Percentiles rank a stretch among this genome's conserved stretches.
phyloP scores from a whole-genome alignment of 2,113 vertebrate genomes.

The Spheniscus mendiculus region DNA sequence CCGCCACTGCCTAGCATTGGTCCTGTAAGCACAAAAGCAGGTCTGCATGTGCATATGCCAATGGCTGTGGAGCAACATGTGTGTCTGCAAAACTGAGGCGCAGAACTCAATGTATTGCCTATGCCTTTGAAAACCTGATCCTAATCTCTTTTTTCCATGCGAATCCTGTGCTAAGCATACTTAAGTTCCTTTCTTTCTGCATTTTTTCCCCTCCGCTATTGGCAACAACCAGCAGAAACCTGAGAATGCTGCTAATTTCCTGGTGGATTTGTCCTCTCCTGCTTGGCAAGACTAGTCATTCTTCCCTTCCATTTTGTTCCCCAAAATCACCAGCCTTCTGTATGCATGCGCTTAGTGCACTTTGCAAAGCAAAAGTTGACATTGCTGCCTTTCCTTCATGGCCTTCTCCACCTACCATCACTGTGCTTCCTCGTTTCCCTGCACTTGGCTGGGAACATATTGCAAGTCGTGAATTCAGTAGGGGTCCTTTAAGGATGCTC shows the following conservation, averaged over 20 bases:
- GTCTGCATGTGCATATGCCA: not conserved
- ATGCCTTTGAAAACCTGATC: not conserved
- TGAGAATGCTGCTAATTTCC: constrained; percentile 18
- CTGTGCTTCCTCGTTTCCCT: not conserved
- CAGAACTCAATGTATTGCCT: not conserved
- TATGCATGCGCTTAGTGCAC: not conserved
- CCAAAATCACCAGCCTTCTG: not conserved
- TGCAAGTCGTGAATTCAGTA: not conserved
- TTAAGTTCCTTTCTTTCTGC: not conserved
- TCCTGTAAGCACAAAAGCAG: not conserved
- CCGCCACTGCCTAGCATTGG: fast-evolving
- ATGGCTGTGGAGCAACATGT: not conserved
- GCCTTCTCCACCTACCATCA: not conserved
- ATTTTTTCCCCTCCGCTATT: not conserved
- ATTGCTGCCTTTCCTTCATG: not conserved
- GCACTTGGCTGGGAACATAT: not conserved
- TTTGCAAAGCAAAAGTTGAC: not conserved
- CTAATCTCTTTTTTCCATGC: not conserved
- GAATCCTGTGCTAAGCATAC: not conserved
- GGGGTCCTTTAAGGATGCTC: not conserved
- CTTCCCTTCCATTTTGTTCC: not conserved
- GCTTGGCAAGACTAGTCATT: not conserved
- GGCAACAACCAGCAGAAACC: not conserved
- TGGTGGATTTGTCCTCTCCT: not conserved
- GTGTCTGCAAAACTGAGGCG: not conserved